Conservation (phyloP, 2,113 vertebrate genomes). For the Pomatostomus ruficeps region DNA sequence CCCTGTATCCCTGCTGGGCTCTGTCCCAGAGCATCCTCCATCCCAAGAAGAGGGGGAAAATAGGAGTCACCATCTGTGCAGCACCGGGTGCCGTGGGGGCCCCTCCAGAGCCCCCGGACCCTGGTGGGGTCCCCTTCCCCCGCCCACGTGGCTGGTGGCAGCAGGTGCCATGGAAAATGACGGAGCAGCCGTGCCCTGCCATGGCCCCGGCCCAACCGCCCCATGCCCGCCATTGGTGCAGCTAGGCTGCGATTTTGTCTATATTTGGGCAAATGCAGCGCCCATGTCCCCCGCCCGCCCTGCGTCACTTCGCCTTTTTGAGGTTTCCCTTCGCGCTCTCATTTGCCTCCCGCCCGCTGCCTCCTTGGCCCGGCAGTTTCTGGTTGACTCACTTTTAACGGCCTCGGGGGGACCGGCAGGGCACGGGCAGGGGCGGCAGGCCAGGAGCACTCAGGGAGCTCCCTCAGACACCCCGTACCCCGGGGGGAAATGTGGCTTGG, state of each 20-base stretch:
- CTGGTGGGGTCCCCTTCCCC: not conserved
- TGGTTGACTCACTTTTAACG: slow-evolving; percentile 75
- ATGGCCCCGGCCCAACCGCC: not conserved
- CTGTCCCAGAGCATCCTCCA: not conserved
- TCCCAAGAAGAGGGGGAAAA: not conserved
- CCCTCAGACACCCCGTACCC: not conserved
- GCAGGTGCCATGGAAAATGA: slow-evolving; percentile 2
- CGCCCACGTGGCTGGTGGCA: not conserved
- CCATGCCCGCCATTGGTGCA: slow-evolving; percentile 20
- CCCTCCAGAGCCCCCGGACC: accelerated
- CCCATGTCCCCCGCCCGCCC: not conserved
- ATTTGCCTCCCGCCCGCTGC: slow-evolving; percentile 2
- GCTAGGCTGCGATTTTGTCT: slow-evolving; percentile 48
- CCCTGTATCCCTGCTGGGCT: not conserved
- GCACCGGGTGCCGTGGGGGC: accelerated
- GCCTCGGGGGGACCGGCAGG: not conserved
- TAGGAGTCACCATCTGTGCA: not conserved
- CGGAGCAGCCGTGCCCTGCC: not conserved
- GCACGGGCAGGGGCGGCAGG: not conserved
- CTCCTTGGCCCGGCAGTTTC: slow-evolving; percentile 64
- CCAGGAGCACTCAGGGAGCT: accelerated
- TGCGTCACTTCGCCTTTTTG: slow-evolving; percentile 71
- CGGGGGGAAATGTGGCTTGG: accelerated
- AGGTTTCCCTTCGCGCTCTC: slow-evolving; percentile 69
- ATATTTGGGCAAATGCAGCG: slow-evolving; percentile 65